These are phyloP conservation scores for Cotesia congregata DNA, from an alignment of 2,888 invertebrate species.

Conservation along the genomic window DNA sequence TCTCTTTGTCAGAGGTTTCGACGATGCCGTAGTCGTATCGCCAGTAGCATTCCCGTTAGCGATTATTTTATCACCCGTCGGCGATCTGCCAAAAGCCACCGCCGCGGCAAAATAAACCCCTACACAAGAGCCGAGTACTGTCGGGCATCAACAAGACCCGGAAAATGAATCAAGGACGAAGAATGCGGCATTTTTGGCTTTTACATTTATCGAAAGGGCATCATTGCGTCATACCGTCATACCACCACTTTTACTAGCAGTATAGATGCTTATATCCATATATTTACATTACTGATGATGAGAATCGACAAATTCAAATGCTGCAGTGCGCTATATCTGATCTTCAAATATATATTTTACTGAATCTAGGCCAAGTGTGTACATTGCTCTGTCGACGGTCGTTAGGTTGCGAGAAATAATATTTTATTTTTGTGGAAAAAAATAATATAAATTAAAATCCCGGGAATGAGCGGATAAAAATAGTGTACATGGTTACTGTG, in stretches of 20 bases:
- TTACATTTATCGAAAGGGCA: constrained; percentile 52
- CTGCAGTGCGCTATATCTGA: constrained; percentile 40
- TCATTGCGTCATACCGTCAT: constrained; percentile 38
- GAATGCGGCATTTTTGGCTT: constrained; percentile 17
- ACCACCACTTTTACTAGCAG: background rate
- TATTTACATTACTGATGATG: constrained; percentile 2
- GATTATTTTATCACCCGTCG: constrained; percentile 65
- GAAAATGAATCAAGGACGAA: constrained; percentile 27
- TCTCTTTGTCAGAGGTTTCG: constrained; percentile 17
- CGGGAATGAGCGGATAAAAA: constrained; percentile 6
- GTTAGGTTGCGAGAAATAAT: constrained; percentile 28
- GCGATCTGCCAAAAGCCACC: constrained; percentile 63
- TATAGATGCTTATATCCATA: background rate
- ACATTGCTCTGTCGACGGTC: constrained; percentile 40
- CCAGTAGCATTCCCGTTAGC: constrained; percentile 58
- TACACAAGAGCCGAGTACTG: background rate
- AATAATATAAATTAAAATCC: constrained; percentile 1
- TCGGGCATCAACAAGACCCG: background rate
- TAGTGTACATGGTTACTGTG: background rate
- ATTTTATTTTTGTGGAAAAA: constrained; percentile 17
- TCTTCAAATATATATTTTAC: background rate
- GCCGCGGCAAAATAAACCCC: constrained; percentile 23
- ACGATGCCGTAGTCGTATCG: constrained; percentile 40
- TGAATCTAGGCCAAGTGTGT: constrained; percentile 48
- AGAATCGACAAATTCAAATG: constrained; percentile 33